phyloP scores from a whole-genome alignment of 2,797 vertebrate species.

The Lophotriccus pileatus region DNA sequence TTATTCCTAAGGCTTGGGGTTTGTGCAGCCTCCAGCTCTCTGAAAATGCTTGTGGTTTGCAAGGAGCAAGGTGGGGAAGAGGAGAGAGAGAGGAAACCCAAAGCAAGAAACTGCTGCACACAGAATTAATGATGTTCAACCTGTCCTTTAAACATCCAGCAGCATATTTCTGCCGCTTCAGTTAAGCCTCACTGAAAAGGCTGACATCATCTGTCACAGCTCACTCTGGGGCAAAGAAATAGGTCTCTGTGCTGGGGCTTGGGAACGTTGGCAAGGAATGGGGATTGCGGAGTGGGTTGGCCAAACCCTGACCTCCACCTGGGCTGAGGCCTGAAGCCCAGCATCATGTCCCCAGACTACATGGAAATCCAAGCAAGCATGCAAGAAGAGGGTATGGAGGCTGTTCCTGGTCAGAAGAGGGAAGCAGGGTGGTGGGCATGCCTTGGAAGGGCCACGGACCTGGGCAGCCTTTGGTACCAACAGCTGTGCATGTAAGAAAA shows the following conservation, averaged over 20 bases:
- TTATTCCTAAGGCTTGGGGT: neutral
- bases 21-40: neutral
- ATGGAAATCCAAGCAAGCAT: fast-evolving
- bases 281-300: neutral
- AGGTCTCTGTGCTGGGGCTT: neutral
- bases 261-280: neutral
- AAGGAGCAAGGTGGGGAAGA: neutral
- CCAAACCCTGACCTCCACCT: neutral
- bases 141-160: conserved; percentile 29
- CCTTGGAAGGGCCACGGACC: neutral
- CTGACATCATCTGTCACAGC: conserved; percentile 7
- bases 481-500: neutral
- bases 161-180: neutral
- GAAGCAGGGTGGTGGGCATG: neutral
- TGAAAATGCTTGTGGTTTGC: neutral
- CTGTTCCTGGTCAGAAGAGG: neutral
- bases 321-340: neutral
- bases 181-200: neutral
- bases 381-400: neutral
- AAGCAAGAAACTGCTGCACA: neutral
- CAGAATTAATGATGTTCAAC: conserved; percentile 8
- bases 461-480: neutral
- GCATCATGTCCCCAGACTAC: fast-evolving
- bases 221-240: neutral
- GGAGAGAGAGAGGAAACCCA: neutral